Percentiles rank a stretch among this genome's conserved stretches.
These are phyloP conservation scores for Halisarca cf. caerulea DNA, from an alignment of 37 sponge, comb jelly and placozoan species.

Conservation along the genomic window DNA sequence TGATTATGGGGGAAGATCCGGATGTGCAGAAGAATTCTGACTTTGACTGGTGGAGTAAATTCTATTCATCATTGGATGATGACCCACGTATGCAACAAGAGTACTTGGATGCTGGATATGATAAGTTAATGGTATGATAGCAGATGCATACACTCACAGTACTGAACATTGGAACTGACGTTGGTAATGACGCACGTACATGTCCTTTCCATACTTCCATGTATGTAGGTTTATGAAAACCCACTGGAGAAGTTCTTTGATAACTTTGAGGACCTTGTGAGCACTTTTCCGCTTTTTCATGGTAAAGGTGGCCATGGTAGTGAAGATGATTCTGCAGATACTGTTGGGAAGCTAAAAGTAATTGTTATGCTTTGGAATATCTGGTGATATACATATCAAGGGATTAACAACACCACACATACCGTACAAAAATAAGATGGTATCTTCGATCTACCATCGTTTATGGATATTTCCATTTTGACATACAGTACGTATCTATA, in stretches of 20 bases:
- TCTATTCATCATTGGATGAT: conserved; percentile 16
- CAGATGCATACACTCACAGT: neutral
- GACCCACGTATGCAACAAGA: neutral
- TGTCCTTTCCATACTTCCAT: neutral
- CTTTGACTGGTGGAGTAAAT: conserved; percentile 42
- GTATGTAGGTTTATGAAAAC: conserved; percentile 43
- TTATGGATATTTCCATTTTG: too few species aligned
- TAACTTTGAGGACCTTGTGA: conserved; percentile 81
- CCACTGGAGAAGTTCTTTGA: conserved; percentile 77
- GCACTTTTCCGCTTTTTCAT: conserved; percentile 83
- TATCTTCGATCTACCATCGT: too few species aligned
- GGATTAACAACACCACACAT: too few species aligned
- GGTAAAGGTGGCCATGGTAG: conserved; percentile 87
- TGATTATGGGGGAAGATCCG: too few species aligned
- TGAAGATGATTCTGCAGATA: conserved; percentile 56
- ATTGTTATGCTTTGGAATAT: too few species aligned
- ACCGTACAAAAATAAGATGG: too few species aligned
- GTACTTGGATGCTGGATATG: neutral
- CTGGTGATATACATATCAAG: too few species aligned
- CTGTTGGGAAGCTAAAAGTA: conserved; percentile 84
- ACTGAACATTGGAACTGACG: neutral
- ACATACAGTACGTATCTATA: neutral
- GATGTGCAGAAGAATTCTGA: neutral
- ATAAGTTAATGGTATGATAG: neutral
- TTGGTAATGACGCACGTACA: too few species aligned